Evolutionary conservation across 1,140 invertebrate species (phyloP).

Genomic region (Hycleus phaleratus): DNA sequence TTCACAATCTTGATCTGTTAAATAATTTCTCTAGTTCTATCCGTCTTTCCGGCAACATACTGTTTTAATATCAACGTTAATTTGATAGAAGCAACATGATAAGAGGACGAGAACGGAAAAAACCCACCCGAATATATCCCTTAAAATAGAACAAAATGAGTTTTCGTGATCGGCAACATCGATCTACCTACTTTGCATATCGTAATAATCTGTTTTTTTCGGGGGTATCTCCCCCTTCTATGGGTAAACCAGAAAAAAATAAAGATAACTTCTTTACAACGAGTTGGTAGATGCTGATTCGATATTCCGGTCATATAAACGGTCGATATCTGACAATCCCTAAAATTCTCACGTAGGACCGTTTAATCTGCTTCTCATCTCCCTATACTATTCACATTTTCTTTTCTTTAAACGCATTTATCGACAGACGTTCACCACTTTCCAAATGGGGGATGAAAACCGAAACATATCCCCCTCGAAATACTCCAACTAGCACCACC

Average conservation of each 20-base stretch:
- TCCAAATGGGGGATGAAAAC: too few relatives aligned
- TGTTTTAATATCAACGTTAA: constrained; percentile 13
- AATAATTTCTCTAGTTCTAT: too few relatives aligned
- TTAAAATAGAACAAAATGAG: neutral
- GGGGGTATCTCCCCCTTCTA: too few relatives aligned
- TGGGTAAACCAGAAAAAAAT: neutral
- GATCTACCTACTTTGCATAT: constrained; percentile 18
- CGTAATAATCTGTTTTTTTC: constrained; percentile 19
- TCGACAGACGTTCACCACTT: constrained; percentile 3
- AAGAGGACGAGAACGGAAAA: constrained; percentile 3
- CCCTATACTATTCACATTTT: constrained; percentile 18
- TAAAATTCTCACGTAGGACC: constrained; percentile 25
- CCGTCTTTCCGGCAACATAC: constrained; percentile 8
- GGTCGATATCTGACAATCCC: constrained; percentile 19
- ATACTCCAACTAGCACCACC: too few relatives aligned
- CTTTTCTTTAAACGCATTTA: constrained; percentile 8
- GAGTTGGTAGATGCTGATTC: constrained; percentile 1
- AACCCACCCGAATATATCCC: constrained; percentile 7
- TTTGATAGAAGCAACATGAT: constrained; percentile 11
- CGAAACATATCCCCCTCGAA: too few relatives aligned
- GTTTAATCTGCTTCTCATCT: constrained; percentile 25
- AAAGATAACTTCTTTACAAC: constrained; percentile 22
- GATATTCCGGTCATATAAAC: constrained; percentile 17
- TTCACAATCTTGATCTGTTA: neutral
- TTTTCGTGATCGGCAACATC: constrained; percentile 14